Conservation (phyloP, 1,140 invertebrate species). For the Meteorus sp. region DNA sequence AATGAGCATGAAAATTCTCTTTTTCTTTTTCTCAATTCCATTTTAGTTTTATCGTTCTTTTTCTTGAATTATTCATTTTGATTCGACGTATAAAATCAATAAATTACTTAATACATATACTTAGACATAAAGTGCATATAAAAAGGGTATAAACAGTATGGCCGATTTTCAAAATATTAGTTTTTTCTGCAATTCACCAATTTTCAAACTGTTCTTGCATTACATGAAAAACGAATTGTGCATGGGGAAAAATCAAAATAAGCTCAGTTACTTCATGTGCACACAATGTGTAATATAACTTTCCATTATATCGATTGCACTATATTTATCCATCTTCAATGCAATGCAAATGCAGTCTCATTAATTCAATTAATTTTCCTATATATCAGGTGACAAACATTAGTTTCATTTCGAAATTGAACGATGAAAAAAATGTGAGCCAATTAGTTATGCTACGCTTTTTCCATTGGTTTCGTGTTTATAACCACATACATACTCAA, state of each 20-base stretch:
- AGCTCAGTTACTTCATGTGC: slow-evolving; percentile 1
- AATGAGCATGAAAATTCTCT: slow-evolving; percentile 13
- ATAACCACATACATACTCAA: background rate
- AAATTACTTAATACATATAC: background rate
- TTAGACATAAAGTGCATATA: slow-evolving; percentile 13
- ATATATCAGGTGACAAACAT: slow-evolving; percentile 13
- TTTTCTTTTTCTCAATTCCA: background rate
- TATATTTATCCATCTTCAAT: slow-evolving; percentile 21
- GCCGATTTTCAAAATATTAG: slow-evolving; percentile 32
- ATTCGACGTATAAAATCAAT: too few relatives aligned
- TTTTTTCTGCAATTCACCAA: slow-evolving; percentile 28
- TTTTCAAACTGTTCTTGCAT: slow-evolving; percentile 29
- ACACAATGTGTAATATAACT: slow-evolving; percentile 4
- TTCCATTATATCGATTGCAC: slow-evolving; percentile 4
- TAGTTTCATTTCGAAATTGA: slow-evolving; percentile 18
- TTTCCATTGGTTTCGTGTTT: too few relatives aligned
- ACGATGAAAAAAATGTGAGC: too few relatives aligned
- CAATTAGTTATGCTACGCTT: too few relatives aligned
- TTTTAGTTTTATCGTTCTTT: background rate
- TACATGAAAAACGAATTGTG: slow-evolving; percentile 27
- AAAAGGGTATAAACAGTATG: slow-evolving; percentile 21
- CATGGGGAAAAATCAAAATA: slow-evolving; percentile 10
- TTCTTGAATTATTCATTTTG: too few relatives aligned
- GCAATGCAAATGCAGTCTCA: slow-evolving; percentile 31
- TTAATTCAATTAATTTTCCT: slow-evolving; percentile 15